Base-by-base conservation (phyloP, 1,140 invertebrate species). In the Hypsibius dujardini region DNA sequence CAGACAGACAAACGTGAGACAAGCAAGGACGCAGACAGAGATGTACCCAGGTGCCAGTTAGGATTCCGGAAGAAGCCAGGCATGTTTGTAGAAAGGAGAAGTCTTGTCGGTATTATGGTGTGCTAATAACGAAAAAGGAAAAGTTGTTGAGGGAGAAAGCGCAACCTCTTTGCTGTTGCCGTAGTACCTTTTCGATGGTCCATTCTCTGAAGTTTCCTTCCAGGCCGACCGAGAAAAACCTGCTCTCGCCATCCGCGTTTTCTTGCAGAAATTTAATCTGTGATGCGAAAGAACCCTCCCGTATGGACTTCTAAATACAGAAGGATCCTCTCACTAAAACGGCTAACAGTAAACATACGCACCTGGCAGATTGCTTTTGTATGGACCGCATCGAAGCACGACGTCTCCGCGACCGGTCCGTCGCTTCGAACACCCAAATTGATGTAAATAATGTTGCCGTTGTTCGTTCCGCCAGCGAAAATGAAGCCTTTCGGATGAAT, bases 231-330 rank as follows among this genome's bases (percentile, higher is more conserved):
- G 50, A 56, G n/a, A 56, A 56, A 56, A 56, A 56, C n/a, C 50
- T 56, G n/a, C 7, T 56, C 7, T 56, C 50, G 7, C 50, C 50
- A 56, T 56, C 50, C n/a, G 50, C 7, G n/a, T 56, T 56, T 56
- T 56, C 50, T 56, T 56, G 50, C n/a, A 56, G 50, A n/a, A 56
- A 56, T n/a, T 56, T 56, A n/a, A 56, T 56, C 50, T 56, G 50
- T 56, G n/a, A 56, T 7, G n/a, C 7, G 50, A n/a, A 56, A 7
- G 7, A n/a, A 7, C 50, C 7, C 50, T n/a, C 7, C n/a, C 7
- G n/a, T n/a, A 56, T 56, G 50, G 7, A 7, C n/a, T n/a, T n/a
- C 7, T n/a, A 56, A 56, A 56, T 56, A 56, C 7, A 56, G n/a
- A n/a, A n/a, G n/a, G n/a, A n/a, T n/a, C 50, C 7, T n/a, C 7